phyloP scores from a whole-genome alignment of 2,888 invertebrate genomes.

The Nomada lathburiana region DNA sequence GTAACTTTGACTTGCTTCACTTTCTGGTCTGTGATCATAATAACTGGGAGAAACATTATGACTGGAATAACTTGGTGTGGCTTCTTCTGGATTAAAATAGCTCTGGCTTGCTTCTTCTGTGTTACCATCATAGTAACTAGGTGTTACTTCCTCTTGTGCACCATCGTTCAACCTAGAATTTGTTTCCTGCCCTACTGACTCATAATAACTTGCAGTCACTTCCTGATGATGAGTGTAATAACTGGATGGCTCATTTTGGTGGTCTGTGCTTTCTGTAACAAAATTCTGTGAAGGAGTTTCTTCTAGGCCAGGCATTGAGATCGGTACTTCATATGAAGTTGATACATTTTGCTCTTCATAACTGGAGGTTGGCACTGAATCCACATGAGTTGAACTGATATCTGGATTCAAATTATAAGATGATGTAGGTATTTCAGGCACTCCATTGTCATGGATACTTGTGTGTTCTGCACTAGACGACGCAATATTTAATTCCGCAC shows the following conservation, averaged over 20 bases:
- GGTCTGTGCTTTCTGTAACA: conserved; percentile 80
- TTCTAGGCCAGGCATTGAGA: conserved; percentile 80
- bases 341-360: conserved; percentile 83
- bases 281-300: conserved; percentile 80
- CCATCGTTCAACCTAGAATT: conserved; percentile 77
- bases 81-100: conserved; percentile 78
- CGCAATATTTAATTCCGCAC: conserved; percentile 82
- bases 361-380: conserved; percentile 80
- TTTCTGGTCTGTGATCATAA: conserved; percentile 79
- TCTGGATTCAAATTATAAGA: conserved; percentile 82
- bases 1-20: conserved; percentile 81
- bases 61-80: conserved; percentile 78
- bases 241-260: conserved; percentile 78
- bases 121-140: conserved; percentile 79
- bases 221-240: conserved; percentile 79
- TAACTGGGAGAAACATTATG: conserved; percentile 79
- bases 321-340: conserved; percentile 81
- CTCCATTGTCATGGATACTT: conserved; percentile 81
- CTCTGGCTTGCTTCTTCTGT: conserved; percentile 80
- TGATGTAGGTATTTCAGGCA: conserved; percentile 82
- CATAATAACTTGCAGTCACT: conserved; percentile 78
- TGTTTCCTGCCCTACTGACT: conserved; percentile 74
- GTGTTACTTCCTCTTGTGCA: conserved; percentile 78
- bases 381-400: conserved; percentile 79
- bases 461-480: conserved; percentile 80